Conservation (phyloP, 2,113 vertebrate species). For the Ageneiosus marmoratus region DNA sequence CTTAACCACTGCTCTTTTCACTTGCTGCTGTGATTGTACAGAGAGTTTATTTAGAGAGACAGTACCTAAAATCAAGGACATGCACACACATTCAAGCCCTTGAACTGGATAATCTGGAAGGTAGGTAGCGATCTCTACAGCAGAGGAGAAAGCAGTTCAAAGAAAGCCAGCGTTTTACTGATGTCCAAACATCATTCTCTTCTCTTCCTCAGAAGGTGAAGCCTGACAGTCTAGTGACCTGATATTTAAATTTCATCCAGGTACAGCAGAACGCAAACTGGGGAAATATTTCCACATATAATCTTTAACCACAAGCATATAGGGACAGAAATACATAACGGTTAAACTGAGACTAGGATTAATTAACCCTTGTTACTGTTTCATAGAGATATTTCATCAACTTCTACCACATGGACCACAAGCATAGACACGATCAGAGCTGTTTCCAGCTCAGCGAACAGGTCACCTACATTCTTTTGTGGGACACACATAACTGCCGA, state of each 20-base stretch:
- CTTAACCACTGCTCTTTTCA: neutral
- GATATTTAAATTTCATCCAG: neutral
- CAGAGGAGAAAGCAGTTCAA: conserved; percentile 1
- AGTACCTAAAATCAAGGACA: neutral
- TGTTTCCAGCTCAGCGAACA: conserved; percentile 15
- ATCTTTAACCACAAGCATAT: neutral
- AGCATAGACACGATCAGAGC: conserved; percentile 16
- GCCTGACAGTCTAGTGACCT: conserved; percentile 5
- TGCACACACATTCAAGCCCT: neutral
- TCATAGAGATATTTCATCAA: conserved; percentile 20
- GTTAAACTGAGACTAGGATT: neutral
- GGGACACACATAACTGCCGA: neutral
- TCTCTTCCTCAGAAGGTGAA: neutral
- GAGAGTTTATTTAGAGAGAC: neutral
- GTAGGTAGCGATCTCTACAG: conserved; percentile 19
- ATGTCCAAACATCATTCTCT: neutral
- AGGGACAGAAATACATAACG: neutral
- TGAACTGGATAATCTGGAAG: neutral
- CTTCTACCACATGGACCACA: neutral
- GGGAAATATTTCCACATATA: neutral
- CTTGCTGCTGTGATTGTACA: too few species aligned
- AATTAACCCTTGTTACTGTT: neutral
- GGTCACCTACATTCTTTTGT: conserved; percentile 25
- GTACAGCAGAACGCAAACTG: neutral
- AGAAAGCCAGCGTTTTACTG: conserved; percentile 21